Conservation (phyloP, 2,797 vertebrate genomes). For the Sciurus carolinensis region DNA sequence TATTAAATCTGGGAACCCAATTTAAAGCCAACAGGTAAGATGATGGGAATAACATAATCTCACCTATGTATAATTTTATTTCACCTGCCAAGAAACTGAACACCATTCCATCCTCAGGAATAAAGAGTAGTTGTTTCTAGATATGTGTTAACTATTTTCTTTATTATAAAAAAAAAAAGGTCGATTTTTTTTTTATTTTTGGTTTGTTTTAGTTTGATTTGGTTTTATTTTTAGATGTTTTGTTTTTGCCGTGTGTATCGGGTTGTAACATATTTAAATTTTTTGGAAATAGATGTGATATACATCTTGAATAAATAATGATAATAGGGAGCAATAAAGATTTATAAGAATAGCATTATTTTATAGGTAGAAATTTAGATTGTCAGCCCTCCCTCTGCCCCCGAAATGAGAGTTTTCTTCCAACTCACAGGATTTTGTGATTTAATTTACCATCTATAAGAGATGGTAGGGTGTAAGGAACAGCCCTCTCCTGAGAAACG, state of each 20-base stretch:
- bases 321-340: not conserved
- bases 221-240: conserved; percentile 34
- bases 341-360: not conserved
- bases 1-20: not conserved
- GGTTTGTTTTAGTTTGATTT: not conserved
- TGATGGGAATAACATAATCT: not conserved
- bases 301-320: conserved; percentile 48
- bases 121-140: not conserved
- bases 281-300: not conserved
- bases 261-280: not conserved
- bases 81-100: conserved; percentile 32
- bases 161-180: not conserved
- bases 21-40: conserved; percentile 9
- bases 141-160: not conserved
- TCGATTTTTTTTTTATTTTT: conserved; percentile 46
- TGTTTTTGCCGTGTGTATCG: not conserved
- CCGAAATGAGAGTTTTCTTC: not conserved
- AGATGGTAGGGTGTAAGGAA: not conserved
- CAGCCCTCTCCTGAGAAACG: not conserved
- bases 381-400: not conserved
- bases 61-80: not conserved
- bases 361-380: conserved; percentile 20
- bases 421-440: conserved; percentile 9
- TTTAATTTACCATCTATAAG: conserved; percentile 30
- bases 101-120: not conserved